phyloP scores from a whole-genome alignment of 2,113 vertebrate genomes.

The Alligator mississippiensis region DNA sequence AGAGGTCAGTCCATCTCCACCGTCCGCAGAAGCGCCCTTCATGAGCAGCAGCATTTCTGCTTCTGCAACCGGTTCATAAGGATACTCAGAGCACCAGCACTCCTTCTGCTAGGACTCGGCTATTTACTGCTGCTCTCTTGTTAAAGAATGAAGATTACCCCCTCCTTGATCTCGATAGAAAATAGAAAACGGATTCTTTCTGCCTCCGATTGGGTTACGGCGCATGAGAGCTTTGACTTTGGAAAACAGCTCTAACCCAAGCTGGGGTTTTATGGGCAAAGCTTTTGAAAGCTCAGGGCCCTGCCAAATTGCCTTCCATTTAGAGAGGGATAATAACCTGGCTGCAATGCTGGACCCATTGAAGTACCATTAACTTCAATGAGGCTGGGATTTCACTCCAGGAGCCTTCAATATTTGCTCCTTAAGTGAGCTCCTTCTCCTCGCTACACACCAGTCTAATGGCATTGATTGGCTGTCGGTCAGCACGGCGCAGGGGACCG shows the following conservation, averaged over 20 bases:
- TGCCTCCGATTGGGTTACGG: not conserved
- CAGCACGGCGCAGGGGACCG: not conserved
- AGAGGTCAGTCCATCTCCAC: too few relatives aligned
- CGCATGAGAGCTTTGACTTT: not conserved
- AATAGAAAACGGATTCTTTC: too few relatives aligned
- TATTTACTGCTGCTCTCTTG: too few relatives aligned
- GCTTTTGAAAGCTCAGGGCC: not conserved
- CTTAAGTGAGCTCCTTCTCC: not conserved
- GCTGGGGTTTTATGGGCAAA: not conserved
- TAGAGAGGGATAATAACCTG: not conserved
- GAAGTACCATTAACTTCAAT: not conserved
- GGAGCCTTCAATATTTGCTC: not conserved
- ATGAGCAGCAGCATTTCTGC: too few relatives aligned
- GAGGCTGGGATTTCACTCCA: not conserved
- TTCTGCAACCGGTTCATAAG: too few relatives aligned
- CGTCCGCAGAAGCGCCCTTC: too few relatives aligned
- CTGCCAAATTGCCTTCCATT: not conserved
- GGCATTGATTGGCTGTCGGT: not conserved
- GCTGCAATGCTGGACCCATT: not conserved
- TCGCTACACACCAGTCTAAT: not conserved
- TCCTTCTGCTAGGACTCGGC: too few relatives aligned
- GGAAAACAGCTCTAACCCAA: not conserved
- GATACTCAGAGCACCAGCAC: too few relatives aligned
- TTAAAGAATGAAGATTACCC: too few relatives aligned
- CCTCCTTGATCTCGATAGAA: too few relatives aligned